Conservation (phyloP, 2,888 invertebrate species). For the Drosophila differens region DNA sequence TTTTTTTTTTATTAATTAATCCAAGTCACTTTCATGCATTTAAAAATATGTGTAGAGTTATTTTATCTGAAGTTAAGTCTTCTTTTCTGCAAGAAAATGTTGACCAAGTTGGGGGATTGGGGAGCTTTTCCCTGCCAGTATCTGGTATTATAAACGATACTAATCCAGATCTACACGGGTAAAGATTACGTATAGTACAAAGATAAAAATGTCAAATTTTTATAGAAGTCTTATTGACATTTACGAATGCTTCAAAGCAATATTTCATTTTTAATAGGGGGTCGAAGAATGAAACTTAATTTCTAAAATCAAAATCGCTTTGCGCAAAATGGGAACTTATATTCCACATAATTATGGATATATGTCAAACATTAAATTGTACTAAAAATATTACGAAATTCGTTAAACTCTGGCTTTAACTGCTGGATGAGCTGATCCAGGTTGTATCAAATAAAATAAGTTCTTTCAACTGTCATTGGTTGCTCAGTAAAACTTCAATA, state of each 20-base stretch:
- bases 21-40: not conserved
- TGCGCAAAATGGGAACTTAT: not conserved
- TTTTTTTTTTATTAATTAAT: not conserved
- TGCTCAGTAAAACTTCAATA: not conserved
- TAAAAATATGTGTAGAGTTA: not conserved
- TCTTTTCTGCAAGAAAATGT: not conserved
- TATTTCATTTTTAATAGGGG: not conserved
- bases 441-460: not conserved
- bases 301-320: not conserved
- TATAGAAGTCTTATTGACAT: not conserved
- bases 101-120: not conserved
- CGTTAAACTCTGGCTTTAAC: not conserved
- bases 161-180: not conserved
- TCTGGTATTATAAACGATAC: not conserved
- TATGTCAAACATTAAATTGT: not conserved
- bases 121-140: not conserved
- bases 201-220: not conserved
- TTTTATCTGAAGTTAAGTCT: not conserved
- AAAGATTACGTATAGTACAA: not conserved
- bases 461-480: not conserved
- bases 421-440: not conserved
- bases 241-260: not conserved
- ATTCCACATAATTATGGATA: not conserved
- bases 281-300: not conserved
- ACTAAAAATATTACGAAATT: not conserved